Evolutionary conservation across 1,140 invertebrate genomes (phyloP).

Genomic region (Aphaenogaster floridana): DNA sequence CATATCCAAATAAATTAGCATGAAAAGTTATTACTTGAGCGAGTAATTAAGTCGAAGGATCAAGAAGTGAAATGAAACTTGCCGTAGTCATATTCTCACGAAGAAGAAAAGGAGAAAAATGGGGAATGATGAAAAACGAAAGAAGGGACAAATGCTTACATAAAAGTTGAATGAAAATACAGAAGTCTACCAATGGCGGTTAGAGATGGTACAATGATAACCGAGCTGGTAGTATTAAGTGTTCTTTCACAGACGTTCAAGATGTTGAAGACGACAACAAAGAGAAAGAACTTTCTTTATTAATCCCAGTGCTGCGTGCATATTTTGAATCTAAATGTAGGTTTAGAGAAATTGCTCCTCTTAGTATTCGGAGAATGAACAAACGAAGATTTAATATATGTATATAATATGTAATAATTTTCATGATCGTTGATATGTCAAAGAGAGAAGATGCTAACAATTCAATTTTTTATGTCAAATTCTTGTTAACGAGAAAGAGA

Average conservation of each 20-base stretch:
- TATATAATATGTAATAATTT: background rate
- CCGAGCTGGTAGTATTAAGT: constrained; percentile 69
- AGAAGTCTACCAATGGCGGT: constrained; percentile 62
- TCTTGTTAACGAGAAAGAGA: background rate
- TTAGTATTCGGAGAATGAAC: background rate
- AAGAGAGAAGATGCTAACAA: background rate
- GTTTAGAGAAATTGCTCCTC: constrained; percentile 6
- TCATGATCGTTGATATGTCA: background rate
- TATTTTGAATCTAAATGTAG: background rate
- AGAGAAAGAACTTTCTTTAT: constrained; percentile 66
- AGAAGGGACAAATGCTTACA: constrained; percentile 63
- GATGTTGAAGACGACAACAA: constrained; percentile 53
- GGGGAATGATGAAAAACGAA: background rate
- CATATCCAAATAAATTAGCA: constrained; percentile 53
- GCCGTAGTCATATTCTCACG: background rate
- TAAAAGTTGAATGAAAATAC: constrained; percentile 74
- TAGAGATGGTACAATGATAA: constrained; percentile 68
- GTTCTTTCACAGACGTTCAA: constrained; percentile 69
- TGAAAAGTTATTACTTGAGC: background rate
- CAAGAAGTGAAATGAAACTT: background rate
- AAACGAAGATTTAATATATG: background rate
- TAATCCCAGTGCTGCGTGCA: constrained; percentile 54
- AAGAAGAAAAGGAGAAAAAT: constrained; percentile 16
- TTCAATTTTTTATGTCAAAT: background rate
- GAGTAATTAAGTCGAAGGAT: constrained; percentile 56